Conservation (phyloP, 2,888 invertebrate species). For the Ormyrus nitidulus region DNA sequence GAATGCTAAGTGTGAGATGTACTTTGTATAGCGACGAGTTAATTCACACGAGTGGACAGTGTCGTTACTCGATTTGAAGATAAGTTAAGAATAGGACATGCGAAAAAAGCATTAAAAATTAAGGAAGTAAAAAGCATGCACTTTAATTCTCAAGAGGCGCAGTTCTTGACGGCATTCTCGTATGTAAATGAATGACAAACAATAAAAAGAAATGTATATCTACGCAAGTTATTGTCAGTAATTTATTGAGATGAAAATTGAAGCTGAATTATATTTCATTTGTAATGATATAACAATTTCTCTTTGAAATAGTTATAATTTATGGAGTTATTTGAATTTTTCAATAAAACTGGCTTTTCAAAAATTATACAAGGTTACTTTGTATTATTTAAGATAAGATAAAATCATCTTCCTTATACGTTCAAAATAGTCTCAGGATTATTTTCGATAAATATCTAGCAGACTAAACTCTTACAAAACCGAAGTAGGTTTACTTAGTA, state of each 20-base stretch:
- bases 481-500: too few species aligned
- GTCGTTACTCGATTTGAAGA: conserved; percentile 47
- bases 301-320: conserved; percentile 57
- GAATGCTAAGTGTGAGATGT: conserved; percentile 58
- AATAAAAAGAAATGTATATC: conserved; percentile 67
- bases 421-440: too few species aligned
- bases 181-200: conserved; percentile 74
- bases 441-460: too few species aligned
- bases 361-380: conserved; percentile 37
- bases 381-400: background rate
- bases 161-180: conserved; percentile 70
- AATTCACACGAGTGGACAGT: conserved; percentile 41
- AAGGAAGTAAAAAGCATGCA: conserved; percentile 13
- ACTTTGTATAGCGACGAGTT: conserved; percentile 57
- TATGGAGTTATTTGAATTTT: conserved; percentile 57
- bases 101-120: conserved; percentile 7
- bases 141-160: conserved; percentile 60
- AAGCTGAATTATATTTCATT: conserved; percentile 50
- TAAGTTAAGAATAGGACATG: conserved; percentile 41
- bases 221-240: conserved; percentile 56
- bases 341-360: conserved; percentile 57
- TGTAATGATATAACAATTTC: conserved; percentile 51
- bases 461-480: too few species aligned
- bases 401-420: background rate
- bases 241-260: conserved; percentile 49